Evolutionary conservation across 2,888 invertebrate genomes (phyloP), one percentile per base, ranked within the genome.

Genomic region (Drymonia ruficornis): DNA sequence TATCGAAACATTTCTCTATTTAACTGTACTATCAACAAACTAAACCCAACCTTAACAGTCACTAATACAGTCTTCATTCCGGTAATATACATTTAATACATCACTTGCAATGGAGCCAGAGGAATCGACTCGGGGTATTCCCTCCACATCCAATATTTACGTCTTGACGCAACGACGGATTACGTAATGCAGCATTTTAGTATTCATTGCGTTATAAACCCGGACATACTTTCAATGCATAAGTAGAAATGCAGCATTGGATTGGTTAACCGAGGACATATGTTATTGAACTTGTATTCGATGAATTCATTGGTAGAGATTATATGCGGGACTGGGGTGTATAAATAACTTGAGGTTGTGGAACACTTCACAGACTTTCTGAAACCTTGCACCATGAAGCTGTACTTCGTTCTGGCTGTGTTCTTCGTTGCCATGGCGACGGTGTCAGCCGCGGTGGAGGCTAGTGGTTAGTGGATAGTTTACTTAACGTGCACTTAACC

Each of bases 91-190:
- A 50, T 51, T 36, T 46, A 52, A 76, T 79, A 73, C 81, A 83
- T 80, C 74, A 79, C 76, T 76, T 78, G 78, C 76, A 81, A 79
- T 80, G 78, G 81, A 73, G 71, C 69, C 69, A 65, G 76, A 79
- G 79, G 80, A 84, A 86, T 83, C 76, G 79, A 83, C 81, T 83
- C 79, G 60, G 84, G 83, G 84, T 79, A 85, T 85, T 86, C 83
- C 84, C 84, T 79, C 71, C 66, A 65, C 77, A 76, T 80, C 66
- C 78, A 75, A 79, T 80, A 78, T 83, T 80, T 77, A 80, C 80
- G 74, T 74, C 65, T 63, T 65, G 65, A 55, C 54, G 57, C 53
- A 59, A 61, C 51, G 57, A 47, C 49, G 29, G 55, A 62, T 62
- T 53, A 45, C 54, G 38, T 42, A 23, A 48, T 16, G 48, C 57